Evolutionary conservation across 2,888 invertebrate species (phyloP), one percentile per base, ranked within the genome.

Genomic region (Hypercompe scribonia): DNA sequence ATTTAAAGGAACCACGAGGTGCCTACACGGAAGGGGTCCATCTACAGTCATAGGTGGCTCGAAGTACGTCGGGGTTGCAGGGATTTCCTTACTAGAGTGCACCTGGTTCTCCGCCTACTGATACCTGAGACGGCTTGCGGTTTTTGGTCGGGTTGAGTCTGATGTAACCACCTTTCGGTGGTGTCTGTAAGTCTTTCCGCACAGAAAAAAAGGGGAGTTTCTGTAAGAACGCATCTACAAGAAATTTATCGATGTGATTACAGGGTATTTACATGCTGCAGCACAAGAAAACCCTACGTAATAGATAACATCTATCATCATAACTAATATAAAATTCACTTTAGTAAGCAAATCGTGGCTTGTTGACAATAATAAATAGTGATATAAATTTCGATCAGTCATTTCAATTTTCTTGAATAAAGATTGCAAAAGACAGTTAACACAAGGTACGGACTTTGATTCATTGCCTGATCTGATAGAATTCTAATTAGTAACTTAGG

Each of bases 271-370:
- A 24, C 11, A 46, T 21, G 46, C 11, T 0, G 10, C 3, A 65
- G 42, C n/a, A 10, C 42, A 66, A 66, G 42, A 46, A 66, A 66
- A 42, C 21, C 28, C 7, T 1, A 50, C 31, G 8, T 31, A 28
- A 42, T 31, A 66, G 66, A 42, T 66, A 11, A 66, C 42, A 46
- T 66, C 31, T 66, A 11, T 46, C 42, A 46, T 66, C 31, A 21
- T 46, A 31, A 11, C 21, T 31, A 66, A 46, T 31, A 21, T 46
- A 28, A 66, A 65, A 10, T 42, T 65, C 18, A 42, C 28, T 21
- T 31, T 42, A 3, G 8, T 11, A 31, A 11, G 31, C 11, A 21
- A 64, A 7, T 10, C 28, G 5, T 0, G 61, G 61, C 58, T 61
- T 61, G 31, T 28, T 13, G 31, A 15, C 15, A 31, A 31, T 61